phyloP scores from a whole-genome alignment of 1,140 invertebrate genomes.

The Parasteatoda tepidariorum region DNA sequence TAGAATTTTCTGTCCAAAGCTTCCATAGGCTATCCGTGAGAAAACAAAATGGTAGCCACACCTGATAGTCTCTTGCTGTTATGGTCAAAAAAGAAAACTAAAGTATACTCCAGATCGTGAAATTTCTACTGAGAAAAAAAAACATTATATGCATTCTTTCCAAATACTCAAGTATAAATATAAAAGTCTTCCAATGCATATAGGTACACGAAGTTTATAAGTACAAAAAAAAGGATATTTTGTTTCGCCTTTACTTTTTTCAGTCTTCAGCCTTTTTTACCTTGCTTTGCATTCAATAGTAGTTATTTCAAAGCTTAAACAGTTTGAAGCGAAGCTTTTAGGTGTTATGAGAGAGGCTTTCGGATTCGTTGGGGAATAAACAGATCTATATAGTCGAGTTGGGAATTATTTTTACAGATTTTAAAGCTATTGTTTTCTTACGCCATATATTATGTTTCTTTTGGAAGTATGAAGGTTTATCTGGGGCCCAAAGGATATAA shows the following conservation, averaged over 20 bases:
- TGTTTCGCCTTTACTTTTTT: constrained; percentile 8
- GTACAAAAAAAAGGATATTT: background rate
- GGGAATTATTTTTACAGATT: background rate
- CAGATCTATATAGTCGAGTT: background rate
- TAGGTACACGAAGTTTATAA: constrained; percentile 12
- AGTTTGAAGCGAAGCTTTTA: constrained; percentile 8
- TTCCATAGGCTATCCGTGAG: too few relatives aligned
- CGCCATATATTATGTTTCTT: background rate
- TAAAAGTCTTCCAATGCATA: constrained; percentile 12
- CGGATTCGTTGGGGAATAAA: constrained; percentile 24
- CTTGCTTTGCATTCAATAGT: constrained; percentile 5
- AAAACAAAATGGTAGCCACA: constrained; percentile 35
- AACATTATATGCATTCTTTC: background rate
- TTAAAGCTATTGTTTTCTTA: background rate
- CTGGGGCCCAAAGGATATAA: background rate
- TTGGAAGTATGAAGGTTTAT: background rate
- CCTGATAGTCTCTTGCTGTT: constrained; percentile 23
- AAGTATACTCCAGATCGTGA: background rate
- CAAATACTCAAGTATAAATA: constrained; percentile 23
- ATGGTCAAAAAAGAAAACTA: background rate
- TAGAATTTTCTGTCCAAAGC: background rate
- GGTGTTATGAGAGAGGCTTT: constrained; percentile 15
- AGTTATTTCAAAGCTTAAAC: constrained; percentile 5
- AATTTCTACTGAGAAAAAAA: background rate
- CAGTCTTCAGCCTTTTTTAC: background rate